A percentile compares a stretch with the other conserved stretches of the same genome.
These are phyloP conservation scores for Ormyrus thymus DNA, from an alignment of 2,888 invertebrate genomes.

Conservation along the genomic window DNA sequence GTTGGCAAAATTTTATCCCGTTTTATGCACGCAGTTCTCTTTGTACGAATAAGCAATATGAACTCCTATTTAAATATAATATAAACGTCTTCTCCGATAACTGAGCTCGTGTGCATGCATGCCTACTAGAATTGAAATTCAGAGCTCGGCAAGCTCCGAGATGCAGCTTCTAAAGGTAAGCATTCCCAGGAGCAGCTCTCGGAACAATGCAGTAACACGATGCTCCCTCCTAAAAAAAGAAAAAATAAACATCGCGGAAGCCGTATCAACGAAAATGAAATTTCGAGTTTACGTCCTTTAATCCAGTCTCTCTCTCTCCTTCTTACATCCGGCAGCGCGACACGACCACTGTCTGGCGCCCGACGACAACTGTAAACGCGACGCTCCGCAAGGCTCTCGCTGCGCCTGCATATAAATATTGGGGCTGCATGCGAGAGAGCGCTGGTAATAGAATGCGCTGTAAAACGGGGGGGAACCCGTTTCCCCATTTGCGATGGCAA, in stretches of 20 bases:
- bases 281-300: slow-evolving; percentile 21
- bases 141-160: no score
- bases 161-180: no score
- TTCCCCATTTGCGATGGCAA: slow-evolving; percentile 54
- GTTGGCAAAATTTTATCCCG: no score
- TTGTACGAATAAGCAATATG: neutral
- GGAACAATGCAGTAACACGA: slow-evolving; percentile 1
- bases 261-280: slow-evolving; percentile 9
- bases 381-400: neutral
- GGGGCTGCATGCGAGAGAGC: neutral
- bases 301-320: neutral
- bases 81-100: no score
- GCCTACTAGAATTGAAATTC: no score
- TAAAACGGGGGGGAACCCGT: slow-evolving; percentile 53
- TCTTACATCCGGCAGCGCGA: neutral
- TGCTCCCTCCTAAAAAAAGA: no score
- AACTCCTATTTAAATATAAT: no score
- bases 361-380: slow-evolving; percentile 44
- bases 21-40: neutral
- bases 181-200: no score
- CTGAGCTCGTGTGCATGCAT: no score
- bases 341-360: slow-evolving; percentile 15
- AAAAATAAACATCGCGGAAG: no score
- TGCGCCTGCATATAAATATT: slow-evolving; percentile 30
- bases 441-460: slow-evolving; percentile 57